Evolutionary conservation across 2,888 invertebrate species (phyloP).

Genomic region (Meta bourneti): DNA sequence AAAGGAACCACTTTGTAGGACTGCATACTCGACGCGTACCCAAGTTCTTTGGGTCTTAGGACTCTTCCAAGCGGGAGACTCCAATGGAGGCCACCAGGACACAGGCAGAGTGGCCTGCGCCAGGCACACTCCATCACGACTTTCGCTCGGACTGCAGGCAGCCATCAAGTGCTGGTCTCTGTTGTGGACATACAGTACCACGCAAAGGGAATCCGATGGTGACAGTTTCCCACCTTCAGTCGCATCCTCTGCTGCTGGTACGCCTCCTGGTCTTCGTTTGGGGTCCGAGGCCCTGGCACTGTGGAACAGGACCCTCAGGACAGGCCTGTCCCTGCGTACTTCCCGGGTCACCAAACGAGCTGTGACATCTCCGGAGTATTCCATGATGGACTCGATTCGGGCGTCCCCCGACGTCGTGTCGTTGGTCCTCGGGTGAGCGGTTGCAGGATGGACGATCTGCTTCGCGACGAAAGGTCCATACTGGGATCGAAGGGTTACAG

Average conservation of each 20-base stretch:
- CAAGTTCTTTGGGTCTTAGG: constrained; percentile 80
- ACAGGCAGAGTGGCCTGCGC: constrained; percentile 93
- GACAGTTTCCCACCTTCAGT: constrained; percentile 37
- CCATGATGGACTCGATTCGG: constrained; percentile 71
- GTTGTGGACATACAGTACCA: constrained; percentile 80
- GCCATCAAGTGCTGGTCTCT: constrained; percentile 87
- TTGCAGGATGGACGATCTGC: constrained; percentile 93
- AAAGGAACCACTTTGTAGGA: constrained; percentile 82
- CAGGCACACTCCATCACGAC: constrained; percentile 93
- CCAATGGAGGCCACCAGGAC: constrained; percentile 88
- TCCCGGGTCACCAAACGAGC: constrained; percentile 94
- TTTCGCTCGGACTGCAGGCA: constrained; percentile 94
- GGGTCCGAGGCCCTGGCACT: constrained; percentile 73
- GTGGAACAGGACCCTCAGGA: constrained; percentile 94
- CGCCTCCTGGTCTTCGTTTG: constrained; percentile 42
- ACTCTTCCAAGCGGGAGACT: constrained; percentile 73
- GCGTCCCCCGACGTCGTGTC: constrained; percentile 70
- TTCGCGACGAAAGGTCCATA: constrained; percentile 97
- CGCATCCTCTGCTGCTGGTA: constrained; percentile 17
- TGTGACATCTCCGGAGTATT: constrained; percentile 83
- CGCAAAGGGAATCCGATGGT: constrained; percentile 62
- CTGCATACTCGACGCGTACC: constrained; percentile 91
- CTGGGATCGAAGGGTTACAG: constrained; percentile 93
- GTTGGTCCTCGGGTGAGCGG: constrained; percentile 43
- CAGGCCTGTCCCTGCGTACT: constrained; percentile 93